Evolutionary conservation across 2,113 vertebrate genomes (phyloP), one percentile per base, ranked within the genome.

Genomic region (Entosphenus tridentatus): DNA sequence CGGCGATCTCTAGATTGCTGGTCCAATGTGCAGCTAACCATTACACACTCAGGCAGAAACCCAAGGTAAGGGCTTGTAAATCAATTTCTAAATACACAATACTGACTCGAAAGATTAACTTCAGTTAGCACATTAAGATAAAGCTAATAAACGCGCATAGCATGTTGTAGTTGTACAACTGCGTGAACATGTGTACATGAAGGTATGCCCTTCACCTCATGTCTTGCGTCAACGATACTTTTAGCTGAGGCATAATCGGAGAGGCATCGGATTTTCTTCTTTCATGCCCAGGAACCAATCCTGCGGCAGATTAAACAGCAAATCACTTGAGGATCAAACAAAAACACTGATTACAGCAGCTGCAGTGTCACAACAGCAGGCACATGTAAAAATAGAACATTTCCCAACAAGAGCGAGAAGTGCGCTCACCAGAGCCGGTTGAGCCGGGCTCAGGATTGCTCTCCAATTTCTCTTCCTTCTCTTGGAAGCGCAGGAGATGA

Each of bases 401-500:
- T 14, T 62, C 16, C 3, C 58, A 13, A 8, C 62, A 65, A 11
- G 21, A 65, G 8, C 62, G 21, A 65, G 10, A 65, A 65, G 62
- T 65, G n/a, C n/a, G 21, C 57, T 76, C 78, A 97, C 89, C 89
- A 78, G 90, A 82, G 72, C 83, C 84, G 73, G 82, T 83, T 72
- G 95, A 79, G 75, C 86, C 82, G 69, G 83, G 86, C 3, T 87
- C 84, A 11, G 85, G 85, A 55, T 82, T 80, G 74, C 77, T 81
- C 70, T 84, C 93, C 39, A 39, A 39, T 78, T 87, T 87, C 79
- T 96, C 87, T 71, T 90, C 85, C 71, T 84, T 91, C 76, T 98
- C 92, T 73, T 91, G 82, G 73, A 93, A 98, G 76, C 96, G 93
- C 73, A 93, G 78, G 69, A 98, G 77, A 76, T 98, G 93, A 56